These are phyloP conservation scores for Stramonita haemastoma DNA, from an alignment of 2,888 invertebrate genomes.

Conservation along the genomic window DNA sequence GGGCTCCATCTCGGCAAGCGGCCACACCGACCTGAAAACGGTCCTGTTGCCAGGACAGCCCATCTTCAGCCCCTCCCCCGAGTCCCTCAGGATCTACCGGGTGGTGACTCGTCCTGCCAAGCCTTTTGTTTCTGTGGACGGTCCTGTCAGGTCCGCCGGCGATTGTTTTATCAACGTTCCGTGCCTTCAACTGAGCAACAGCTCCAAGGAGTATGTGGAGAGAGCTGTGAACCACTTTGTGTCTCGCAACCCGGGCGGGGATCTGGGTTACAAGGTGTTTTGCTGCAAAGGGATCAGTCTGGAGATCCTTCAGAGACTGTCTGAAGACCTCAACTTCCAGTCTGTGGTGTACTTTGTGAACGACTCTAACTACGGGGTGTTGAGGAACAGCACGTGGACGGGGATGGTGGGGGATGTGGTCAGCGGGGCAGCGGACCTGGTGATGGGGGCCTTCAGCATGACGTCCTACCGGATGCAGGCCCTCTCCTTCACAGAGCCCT, in stretches of 20 bases:
- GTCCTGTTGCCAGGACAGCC: constrained; percentile 94
- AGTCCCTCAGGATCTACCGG: constrained; percentile 83
- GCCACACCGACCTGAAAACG: constrained; percentile 83
- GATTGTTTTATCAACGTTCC: constrained; percentile 64
- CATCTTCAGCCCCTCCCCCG: constrained; percentile 82
- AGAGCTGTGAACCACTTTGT: constrained; percentile 72
- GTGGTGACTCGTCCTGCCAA: constrained; percentile 93
- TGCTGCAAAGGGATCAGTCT: constrained; percentile 93
- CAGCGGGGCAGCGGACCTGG: constrained; percentile 91
- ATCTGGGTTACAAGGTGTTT: constrained; percentile 59
- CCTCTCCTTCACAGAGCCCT: constrained; percentile 93
- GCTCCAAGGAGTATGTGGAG: constrained; percentile 48
- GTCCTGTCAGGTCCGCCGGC: constrained; percentile 81
- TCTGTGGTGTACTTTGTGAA: constrained; percentile 86
- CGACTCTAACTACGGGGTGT: constrained; percentile 77
- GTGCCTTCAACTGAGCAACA: constrained; percentile 74
- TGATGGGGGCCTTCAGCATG: constrained; percentile 92
- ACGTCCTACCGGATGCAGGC: constrained; percentile 83
- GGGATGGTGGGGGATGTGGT: constrained; percentile 91
- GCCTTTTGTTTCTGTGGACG: constrained; percentile 91
- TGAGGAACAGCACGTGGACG: constrained; percentile 84
- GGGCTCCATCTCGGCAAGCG: constrained; percentile 58
- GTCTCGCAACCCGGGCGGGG: constrained; percentile 50
- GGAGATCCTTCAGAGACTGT: constrained; percentile 89
- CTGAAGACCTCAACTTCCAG: constrained; percentile 88